Evolutionary conservation across 2,113 vertebrate species (phyloP).

Genomic region (Tiliqua scincoides): DNA sequence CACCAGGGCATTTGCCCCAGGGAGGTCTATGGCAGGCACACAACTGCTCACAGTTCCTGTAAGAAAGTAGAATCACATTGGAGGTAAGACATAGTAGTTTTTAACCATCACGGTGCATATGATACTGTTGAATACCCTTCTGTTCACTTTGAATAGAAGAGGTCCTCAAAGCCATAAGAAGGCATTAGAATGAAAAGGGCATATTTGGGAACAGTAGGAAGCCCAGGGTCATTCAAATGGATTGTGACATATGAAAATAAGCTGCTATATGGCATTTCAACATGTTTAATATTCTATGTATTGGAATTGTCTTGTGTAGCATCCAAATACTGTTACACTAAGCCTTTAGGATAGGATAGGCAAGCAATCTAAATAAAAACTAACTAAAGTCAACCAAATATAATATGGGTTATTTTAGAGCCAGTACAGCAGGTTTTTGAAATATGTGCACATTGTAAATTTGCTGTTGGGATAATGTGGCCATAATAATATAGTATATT

Average conservation of each 20-base stretch:
- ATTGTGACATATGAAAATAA: background rate
- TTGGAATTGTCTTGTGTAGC: background rate
- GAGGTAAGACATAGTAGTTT: too few relatives aligned
- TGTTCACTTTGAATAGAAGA: too few relatives aligned
- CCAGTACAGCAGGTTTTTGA: background rate
- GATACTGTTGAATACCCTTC: too few relatives aligned
- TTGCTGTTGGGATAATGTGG: background rate
- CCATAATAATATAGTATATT: background rate
- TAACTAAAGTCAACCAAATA: background rate
- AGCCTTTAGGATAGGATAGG: background rate
- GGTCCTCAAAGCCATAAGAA: too few relatives aligned
- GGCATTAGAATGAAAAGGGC: too few relatives aligned
- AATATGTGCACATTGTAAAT: background rate
- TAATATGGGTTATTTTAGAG: background rate
- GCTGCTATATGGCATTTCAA: background rate
- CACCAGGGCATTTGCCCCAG: too few relatives aligned
- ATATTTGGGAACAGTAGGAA: too few relatives aligned
- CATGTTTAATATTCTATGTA: background rate
- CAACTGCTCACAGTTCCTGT: too few relatives aligned
- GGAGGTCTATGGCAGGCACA: too few relatives aligned
- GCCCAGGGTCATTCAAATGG: too few relatives aligned
- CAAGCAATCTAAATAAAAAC: background rate
- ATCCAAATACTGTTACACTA: background rate
- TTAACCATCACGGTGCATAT: too few relatives aligned
- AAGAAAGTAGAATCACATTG: too few relatives aligned